phyloP scores from a whole-genome alignment of 2,113 vertebrate species.

The Grantiella picta region DNA sequence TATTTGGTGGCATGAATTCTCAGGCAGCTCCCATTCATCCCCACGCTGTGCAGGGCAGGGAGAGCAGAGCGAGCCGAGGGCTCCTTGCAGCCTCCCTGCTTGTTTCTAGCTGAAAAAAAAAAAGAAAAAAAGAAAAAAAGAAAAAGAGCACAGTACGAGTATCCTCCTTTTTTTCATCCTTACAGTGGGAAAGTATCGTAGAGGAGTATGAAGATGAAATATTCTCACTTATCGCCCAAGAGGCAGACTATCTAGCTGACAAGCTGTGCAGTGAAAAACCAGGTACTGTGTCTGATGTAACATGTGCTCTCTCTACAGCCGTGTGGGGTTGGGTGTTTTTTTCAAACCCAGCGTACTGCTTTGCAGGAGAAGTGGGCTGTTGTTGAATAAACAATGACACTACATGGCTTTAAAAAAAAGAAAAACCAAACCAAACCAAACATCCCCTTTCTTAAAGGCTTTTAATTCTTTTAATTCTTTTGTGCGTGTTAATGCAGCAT shows the following conservation, averaged over 20 bases:
- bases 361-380: constrained; percentile 3
- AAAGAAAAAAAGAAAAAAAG: too few relatives aligned
- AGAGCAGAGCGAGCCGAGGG: neutral
- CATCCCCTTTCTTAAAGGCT: neutral
- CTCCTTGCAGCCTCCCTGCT: neutral
- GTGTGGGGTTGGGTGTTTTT: constrained; percentile 47
- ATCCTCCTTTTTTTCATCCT: constrained; percentile 5
- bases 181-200: constrained; percentile 81
- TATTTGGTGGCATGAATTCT: constrained; percentile 28
- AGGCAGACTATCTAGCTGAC: constrained; percentile 74
- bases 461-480: neutral
- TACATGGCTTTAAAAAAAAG: neutral
- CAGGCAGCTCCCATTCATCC: neutral
- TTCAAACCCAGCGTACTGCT: constrained; percentile 36
- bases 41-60: neutral
- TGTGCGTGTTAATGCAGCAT: neutral
- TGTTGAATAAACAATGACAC: constrained; percentile 28
- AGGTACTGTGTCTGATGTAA: constrained; percentile 83
- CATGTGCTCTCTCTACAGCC: constrained; percentile 56
- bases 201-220: constrained; percentile 89
- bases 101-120: neutral
- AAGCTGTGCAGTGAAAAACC: constrained; percentile 83
- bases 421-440: neutral
- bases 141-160: neutral
- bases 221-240: constrained; percentile 78